phyloP scores from a whole-genome alignment of 2,113 vertebrate species.

The Benthochromis sp. region DNA sequence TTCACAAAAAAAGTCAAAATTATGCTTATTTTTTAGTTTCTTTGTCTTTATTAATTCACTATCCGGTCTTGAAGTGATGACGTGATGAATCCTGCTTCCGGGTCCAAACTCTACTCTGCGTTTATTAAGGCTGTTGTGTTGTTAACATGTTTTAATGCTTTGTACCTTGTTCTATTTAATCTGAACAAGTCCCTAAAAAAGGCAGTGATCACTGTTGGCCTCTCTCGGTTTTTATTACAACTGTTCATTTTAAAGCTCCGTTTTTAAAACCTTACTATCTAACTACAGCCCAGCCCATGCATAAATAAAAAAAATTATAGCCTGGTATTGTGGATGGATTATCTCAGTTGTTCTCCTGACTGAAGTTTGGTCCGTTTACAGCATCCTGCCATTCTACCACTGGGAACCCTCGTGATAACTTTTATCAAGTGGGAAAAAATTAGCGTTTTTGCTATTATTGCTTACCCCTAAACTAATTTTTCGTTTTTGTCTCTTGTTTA shows the following conservation, averaged over 20 bases:
- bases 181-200: not conserved
- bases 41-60: not conserved
- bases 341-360: not conserved
- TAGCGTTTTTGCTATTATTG: not conserved
- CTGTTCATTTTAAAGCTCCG: not conserved
- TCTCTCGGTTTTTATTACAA: not conserved
- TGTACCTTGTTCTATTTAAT: not conserved
- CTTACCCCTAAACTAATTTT: not conserved
- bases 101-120: not conserved
- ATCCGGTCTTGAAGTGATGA: not conserved
- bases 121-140: not conserved
- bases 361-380: not conserved
- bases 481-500: fast-evolving
- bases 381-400: not conserved
- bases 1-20: not conserved
- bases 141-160: not conserved
- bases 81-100: not conserved
- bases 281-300: not conserved
- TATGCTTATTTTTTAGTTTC: not conserved
- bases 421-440: not conserved
- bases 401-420: not conserved
- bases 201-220: fast-evolving
- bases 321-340: not conserved
- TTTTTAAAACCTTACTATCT: not conserved
- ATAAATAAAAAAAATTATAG: not conserved